These are phyloP conservation scores for Rousettus madagascariensis DNA, from an alignment of 2,797 vertebrate species.

Conservation along the genomic window DNA sequence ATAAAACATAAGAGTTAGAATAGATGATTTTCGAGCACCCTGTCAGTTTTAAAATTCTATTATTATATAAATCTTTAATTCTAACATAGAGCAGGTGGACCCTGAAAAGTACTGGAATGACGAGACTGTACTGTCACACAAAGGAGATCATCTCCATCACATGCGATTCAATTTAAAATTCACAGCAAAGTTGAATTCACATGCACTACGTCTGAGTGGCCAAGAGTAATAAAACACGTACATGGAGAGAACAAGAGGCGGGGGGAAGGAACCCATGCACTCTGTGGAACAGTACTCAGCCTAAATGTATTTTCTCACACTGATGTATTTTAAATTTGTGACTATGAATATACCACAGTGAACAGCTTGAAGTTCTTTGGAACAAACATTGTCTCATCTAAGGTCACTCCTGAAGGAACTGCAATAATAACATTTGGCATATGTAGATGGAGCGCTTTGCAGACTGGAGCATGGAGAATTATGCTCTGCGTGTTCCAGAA, in stretches of 20 bases:
- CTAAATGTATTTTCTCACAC: constrained; percentile 63
- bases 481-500: constrained; percentile 58
- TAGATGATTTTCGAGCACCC: constrained; percentile 49
- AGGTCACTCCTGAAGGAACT: constrained; percentile 77
- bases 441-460: constrained; percentile 57
- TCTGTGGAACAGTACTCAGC: constrained; percentile 47
- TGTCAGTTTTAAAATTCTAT: constrained; percentile 70
- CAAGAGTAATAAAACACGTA: constrained; percentile 13
- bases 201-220: constrained; percentile 34
- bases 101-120: constrained; percentile 39
- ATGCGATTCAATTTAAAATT: constrained; percentile 58
- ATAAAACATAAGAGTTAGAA: constrained; percentile 57
- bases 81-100: constrained; percentile 38
- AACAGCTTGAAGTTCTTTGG: constrained; percentile 72
- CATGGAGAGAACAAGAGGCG: constrained; percentile 13
- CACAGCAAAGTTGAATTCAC: constrained; percentile 43
- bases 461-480: constrained; percentile 62
- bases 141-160: constrained; percentile 56
- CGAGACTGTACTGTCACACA: background rate
- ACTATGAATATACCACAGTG: constrained; percentile 57
- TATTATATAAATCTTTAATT: constrained; percentile 74
- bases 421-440: constrained; percentile 72
- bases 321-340: constrained; percentile 71
- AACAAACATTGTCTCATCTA: constrained; percentile 56
- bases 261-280: background rate